Conservation (phyloP, 2,888 invertebrate genomes). For the Onthophagus sagittarius region DNA sequence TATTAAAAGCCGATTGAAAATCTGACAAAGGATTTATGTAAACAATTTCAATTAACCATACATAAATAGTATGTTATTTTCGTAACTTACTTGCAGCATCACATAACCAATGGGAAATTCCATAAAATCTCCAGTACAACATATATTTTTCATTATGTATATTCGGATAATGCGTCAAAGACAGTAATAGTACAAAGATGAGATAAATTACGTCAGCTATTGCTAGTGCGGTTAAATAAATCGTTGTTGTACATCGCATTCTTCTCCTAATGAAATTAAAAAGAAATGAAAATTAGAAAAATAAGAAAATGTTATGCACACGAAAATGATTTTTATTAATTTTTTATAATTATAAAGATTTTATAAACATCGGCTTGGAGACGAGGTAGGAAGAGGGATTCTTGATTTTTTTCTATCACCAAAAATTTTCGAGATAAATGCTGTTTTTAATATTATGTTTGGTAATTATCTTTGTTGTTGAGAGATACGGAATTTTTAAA, state of each 20-base stretch:
- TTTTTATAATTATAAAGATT: too few species aligned
- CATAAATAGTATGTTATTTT: conserved; percentile 25
- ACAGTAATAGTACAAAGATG: conserved; percentile 60
- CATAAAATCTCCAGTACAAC: conserved; percentile 59
- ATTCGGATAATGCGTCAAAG: conserved; percentile 58
- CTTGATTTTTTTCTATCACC: too few species aligned
- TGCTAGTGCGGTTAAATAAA: conserved; percentile 69
- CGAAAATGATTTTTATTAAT: too few species aligned
- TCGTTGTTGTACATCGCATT: conserved; percentile 73
- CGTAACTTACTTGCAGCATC: conserved; percentile 61
- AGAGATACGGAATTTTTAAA: too few species aligned
- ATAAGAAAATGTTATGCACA: too few species aligned
- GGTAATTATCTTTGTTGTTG: too few species aligned
- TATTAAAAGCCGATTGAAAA: not conserved
- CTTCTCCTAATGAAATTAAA: conserved; percentile 47
- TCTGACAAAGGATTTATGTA: not conserved
- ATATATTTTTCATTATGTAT: conserved; percentile 52
- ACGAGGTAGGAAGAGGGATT: too few species aligned
- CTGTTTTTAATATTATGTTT: too few species aligned
- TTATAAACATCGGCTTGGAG: too few species aligned
- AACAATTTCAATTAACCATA: not conserved
- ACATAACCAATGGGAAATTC: conserved; percentile 59
- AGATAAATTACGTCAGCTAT: conserved; percentile 68
- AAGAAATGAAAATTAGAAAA: not conserved
- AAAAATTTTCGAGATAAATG: too few species aligned